phyloP scores from a whole-genome alignment of 2,888 invertebrate species.

The Eustalomyia histrio region DNA sequence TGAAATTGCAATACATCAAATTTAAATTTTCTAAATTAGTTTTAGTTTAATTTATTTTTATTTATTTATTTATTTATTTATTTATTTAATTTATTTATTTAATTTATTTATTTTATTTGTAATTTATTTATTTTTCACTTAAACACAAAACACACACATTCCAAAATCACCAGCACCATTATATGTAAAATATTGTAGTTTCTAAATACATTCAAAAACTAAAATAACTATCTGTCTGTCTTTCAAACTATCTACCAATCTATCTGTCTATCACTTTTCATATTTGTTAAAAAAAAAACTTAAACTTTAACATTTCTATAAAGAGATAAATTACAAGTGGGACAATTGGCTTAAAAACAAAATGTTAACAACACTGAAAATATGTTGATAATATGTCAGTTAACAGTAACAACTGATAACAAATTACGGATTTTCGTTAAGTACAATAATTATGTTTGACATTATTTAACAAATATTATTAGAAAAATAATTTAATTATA shows the following conservation, averaged over 20 bases:
- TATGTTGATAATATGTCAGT: too few species aligned
- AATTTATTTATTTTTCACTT: constrained; percentile 59
- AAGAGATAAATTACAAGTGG: background rate
- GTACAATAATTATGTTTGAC: too few species aligned
- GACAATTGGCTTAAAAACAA: background rate
- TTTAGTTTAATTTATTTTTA: constrained; percentile 64
- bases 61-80: constrained; percentile 73
- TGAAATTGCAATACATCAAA: background rate
- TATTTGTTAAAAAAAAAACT: background rate
- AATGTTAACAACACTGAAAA: background rate
- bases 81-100: constrained; percentile 68
- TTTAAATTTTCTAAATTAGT: constrained; percentile 26
- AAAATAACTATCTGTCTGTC: constrained; percentile 29
- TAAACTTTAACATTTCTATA: background rate
- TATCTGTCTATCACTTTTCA: constrained; percentile 52
- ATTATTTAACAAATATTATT: too few species aligned
- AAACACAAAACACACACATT: constrained; percentile 45
- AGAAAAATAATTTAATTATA: too few species aligned
- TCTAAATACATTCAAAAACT: constrained; percentile 28
- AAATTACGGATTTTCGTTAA: too few species aligned
- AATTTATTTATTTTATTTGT: constrained; percentile 69
- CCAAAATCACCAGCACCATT: constrained; percentile 5
- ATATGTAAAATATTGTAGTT: constrained; percentile 42
- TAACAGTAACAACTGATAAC: too few species aligned
- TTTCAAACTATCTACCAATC: constrained; percentile 17